Conservation (phyloP, 1,140 invertebrate species). For the Trachymyrmex septentrionalis region DNA sequence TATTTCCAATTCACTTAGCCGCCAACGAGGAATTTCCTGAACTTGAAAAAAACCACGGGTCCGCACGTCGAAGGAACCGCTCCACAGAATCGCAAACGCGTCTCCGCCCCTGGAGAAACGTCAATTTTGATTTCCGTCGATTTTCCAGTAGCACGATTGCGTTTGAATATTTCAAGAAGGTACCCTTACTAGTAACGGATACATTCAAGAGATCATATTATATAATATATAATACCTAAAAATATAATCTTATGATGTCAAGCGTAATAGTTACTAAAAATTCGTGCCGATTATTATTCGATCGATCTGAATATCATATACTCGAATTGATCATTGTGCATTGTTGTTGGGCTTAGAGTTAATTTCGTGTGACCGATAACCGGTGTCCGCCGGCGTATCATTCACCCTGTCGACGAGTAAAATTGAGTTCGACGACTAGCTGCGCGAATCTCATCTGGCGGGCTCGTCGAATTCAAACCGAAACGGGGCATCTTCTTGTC, state of each 20-base stretch:
- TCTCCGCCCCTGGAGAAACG: slow-evolving; percentile 44
- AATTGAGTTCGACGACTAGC: slow-evolving; percentile 58
- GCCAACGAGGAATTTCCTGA: slow-evolving; percentile 70
- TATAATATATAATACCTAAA: neutral
- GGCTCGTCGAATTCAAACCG: slow-evolving; percentile 80
- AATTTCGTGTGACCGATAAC: slow-evolving; percentile 55
- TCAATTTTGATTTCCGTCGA: slow-evolving; percentile 68
- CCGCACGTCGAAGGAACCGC: slow-evolving; percentile 1
- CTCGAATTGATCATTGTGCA: slow-evolving; percentile 25
- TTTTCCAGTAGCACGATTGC: slow-evolving; percentile 48
- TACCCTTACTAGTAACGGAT: neutral
- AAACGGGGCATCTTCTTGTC: slow-evolving; percentile 82
- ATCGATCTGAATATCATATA: neutral
- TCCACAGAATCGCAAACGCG: slow-evolving; percentile 46
- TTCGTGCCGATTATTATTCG: neutral
- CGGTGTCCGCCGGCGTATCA: slow-evolving; percentile 38
- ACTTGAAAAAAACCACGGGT: slow-evolving; percentile 62
- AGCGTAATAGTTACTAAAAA: neutral
- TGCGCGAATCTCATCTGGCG: slow-evolving; percentile 64
- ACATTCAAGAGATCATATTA: neutral
- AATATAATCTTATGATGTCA: neutral
- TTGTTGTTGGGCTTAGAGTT: slow-evolving; percentile 20
- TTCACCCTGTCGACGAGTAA: slow-evolving; percentile 52
- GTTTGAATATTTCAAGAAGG: slow-evolving; percentile 40
- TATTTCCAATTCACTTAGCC: slow-evolving; percentile 84